Evolutionary conservation across 1,140 invertebrate genomes (phyloP).

Genomic region (Trichogramma pretiosum): DNA sequence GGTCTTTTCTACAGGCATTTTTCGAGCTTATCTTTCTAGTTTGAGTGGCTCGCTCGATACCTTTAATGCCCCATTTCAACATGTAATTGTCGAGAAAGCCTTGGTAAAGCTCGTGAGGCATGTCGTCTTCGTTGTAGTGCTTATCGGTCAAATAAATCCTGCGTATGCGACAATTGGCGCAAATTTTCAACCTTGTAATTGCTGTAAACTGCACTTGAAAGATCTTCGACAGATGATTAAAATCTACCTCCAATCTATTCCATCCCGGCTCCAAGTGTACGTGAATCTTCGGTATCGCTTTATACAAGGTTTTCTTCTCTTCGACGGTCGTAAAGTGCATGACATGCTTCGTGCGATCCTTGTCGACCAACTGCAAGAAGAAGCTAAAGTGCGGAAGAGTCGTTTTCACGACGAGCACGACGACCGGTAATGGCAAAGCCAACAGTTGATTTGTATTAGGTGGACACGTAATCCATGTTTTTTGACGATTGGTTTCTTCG

Average conservation of each 20-base stretch:
- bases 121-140: conserved; percentile 27
- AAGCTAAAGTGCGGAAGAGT: conserved; percentile 18
- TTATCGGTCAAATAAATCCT: conserved; percentile 31
- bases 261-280: conserved; percentile 25
- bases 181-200: conserved; percentile 26
- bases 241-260: conserved; percentile 33
- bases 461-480: conserved; percentile 29
- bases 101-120: conserved; percentile 23
- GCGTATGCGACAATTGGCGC: conserved; percentile 28
- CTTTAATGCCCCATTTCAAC: conserved; percentile 30
- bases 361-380: conserved; percentile 27
- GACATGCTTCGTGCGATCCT: conserved; percentile 16
- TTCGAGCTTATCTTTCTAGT: conserved; percentile 21
- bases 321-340: conserved; percentile 18
- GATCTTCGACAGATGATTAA: conserved; percentile 21
- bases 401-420: conserved; percentile 31
- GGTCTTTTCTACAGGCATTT: conserved; percentile 3
- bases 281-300: conserved; percentile 3
- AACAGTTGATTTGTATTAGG: conserved; percentile 19
- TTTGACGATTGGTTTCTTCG: conserved; percentile 19
- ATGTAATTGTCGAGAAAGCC: conserved; percentile 31
- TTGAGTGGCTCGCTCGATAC: conserved; percentile 24
- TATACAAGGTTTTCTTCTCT: conserved; percentile 3
- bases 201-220: conserved; percentile 25
- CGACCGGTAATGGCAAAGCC: conserved; percentile 25